Conservation (phyloP, 1,140 invertebrate species). For the Oreohelix idahoensis region DNA sequence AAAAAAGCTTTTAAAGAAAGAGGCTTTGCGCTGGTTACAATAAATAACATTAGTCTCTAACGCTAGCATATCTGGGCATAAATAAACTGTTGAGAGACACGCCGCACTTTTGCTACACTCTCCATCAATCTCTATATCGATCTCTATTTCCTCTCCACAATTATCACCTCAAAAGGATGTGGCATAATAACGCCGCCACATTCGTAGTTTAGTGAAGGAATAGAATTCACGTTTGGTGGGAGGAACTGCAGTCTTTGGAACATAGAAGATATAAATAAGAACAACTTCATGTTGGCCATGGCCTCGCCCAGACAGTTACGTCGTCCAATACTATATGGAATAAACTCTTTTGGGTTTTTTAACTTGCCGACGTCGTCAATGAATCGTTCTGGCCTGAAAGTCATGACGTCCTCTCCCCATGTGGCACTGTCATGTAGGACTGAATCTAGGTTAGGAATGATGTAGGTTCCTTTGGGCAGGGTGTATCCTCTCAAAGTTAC, state of each 20-base stretch:
- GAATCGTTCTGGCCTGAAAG: conserved; percentile 80
- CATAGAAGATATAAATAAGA: conserved; percentile 49
- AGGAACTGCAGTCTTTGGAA: conserved; percentile 67
- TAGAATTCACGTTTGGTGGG: conserved; percentile 64
- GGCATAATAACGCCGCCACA: conserved; percentile 40
- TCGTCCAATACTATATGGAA: conserved; percentile 50
- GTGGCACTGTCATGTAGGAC: conserved; percentile 61
- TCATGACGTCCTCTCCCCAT: conserved; percentile 80
- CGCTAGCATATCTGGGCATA: too few relatives aligned
- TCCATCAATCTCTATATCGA: too few relatives aligned
- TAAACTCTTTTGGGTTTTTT: conserved; percentile 41
- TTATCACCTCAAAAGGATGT: conserved; percentile 33
- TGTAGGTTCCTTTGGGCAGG: conserved; percentile 63
- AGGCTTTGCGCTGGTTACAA: too few relatives aligned
- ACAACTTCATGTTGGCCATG: conserved; percentile 51
- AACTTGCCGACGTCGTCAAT: conserved; percentile 56
- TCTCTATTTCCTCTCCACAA: conserved; percentile 21
- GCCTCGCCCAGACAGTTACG: conserved; percentile 52
- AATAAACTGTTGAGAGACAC: too few relatives aligned
- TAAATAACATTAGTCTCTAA: too few relatives aligned
- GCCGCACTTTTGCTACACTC: too few relatives aligned
- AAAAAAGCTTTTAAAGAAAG: too few relatives aligned
- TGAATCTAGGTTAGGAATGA: conserved; percentile 65
- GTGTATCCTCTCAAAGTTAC: conserved; percentile 59
- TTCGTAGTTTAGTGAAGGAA: conserved; percentile 40